These are phyloP conservation scores for human DNA, from an alignment of 2,113 vertebrate species.

Conservation along the genomic window DNA sequence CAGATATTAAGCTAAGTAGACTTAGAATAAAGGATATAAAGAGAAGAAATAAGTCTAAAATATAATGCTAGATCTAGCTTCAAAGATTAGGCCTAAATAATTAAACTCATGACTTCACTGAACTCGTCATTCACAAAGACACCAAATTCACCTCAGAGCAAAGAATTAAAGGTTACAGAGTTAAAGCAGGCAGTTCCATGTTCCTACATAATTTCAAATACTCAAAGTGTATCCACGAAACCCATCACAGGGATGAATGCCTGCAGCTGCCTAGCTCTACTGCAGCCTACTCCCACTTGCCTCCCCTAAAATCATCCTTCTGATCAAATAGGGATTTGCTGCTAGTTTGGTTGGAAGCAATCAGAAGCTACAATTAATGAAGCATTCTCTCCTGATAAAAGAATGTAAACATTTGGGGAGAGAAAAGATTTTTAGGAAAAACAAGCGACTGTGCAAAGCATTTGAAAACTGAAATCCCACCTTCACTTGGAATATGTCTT, in stretches of 20 bases:
- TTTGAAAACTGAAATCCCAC: slow-evolving; percentile 33
- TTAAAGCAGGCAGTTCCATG: not conserved
- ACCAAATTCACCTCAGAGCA: slow-evolving; percentile 21
- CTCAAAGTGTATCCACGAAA: not conserved
- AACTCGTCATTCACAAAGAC: slow-evolving; percentile 1
- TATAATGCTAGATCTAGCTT: not conserved
- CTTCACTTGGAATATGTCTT: slow-evolving; percentile 9
- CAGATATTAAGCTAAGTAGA: not conserved
- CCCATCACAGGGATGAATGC: not conserved
- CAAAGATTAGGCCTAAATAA: not conserved
- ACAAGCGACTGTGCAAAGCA: slow-evolving; percentile 11
- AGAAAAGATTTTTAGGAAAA: slow-evolving; percentile 10
- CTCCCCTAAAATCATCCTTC: not conserved
- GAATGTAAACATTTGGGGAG: not conserved
- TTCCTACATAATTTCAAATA: not conserved
- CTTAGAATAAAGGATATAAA: not conserved
- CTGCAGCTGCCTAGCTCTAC: not conserved
- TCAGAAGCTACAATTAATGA: slow-evolving; percentile 31
- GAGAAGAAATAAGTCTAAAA: not conserved
- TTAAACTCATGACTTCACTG: not conserved
- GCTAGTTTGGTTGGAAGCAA: not conserved
- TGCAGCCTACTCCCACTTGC: not conserved
- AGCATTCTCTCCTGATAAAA: not conserved
- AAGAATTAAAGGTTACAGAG: slow-evolving; percentile 28
- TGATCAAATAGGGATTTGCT: not conserved